Base-by-base conservation (phyloP, 53 echinoderm and acorn worm species). In the Antedon mediterranea region DNA sequence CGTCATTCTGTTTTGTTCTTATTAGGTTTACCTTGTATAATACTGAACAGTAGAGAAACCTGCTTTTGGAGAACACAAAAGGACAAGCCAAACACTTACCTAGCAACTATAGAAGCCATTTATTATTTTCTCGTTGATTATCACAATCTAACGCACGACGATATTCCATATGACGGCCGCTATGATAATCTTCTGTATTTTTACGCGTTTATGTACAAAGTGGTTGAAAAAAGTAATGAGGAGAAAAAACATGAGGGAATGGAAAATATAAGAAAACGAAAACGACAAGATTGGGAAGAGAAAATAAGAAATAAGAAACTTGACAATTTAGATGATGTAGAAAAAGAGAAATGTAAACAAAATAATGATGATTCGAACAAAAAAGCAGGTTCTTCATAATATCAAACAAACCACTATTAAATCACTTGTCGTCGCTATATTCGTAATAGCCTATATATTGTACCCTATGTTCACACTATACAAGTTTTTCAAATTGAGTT, bases 81-180 rank as follows among this genome's bases (percentile, higher is more conserved):
- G 11, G 72, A 73, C 28, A 89, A 95, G 31, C 82, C 87, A 0
- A 88, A 84, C 33, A 85, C 84, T 0, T 95, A 88, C 83, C 83
- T 95, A 11, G 97, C 97, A 31, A 95, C 97, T 13, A 95, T 95
- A 28, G 97, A 95, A 77, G 97, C 97, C 0, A 88, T 95, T 71
- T 95, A 95, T 77, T 89, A 95, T 79, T 95, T 95, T 75, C 85
- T 92, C 4, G 74, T 88, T 3, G 89, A 95, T 72, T 84, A 87
- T 43, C 88, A 89, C 44, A 42, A 32, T 29, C 71, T 33, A 26
- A 72, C 76, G 23, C n/a, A n/a, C n/a, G 80, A 76, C 33, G 43
- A 34, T 30, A 71, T 44, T 3, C 42, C 75, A 5, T 79, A 76
- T 71, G 32, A 15, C 8, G 86, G 89, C 41, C 77, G 85, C 79